A percentile compares a stretch with the other conserved stretches of the same genome.
phyloP scores from a whole-genome alignment of 2,113 vertebrate genomes.

The Pavo muticus region DNA sequence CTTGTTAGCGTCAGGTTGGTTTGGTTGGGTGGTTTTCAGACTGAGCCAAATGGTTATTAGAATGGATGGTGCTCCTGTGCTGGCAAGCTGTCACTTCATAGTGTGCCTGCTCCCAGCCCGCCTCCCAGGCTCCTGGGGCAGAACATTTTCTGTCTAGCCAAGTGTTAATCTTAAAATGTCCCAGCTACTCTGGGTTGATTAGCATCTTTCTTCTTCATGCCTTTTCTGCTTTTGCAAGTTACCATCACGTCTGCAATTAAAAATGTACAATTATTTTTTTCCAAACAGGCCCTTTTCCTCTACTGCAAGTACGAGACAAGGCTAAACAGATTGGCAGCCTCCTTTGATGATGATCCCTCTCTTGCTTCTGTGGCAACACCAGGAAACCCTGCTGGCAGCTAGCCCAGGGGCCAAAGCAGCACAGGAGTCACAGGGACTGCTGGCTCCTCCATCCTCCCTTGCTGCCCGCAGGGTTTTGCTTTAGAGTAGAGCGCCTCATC shows the following conservation, averaged over 20 bases:
- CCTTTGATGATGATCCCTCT: not conserved
- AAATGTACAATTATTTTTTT: not conserved
- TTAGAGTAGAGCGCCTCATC: not conserved
- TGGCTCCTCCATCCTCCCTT: not conserved
- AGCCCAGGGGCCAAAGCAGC: not conserved
- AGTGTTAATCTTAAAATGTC: conserved; percentile 38
- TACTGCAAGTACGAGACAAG: not conserved
- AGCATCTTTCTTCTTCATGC: conserved; percentile 16
- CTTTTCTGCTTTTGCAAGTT: not conserved
- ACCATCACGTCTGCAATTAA: conserved; percentile 4
- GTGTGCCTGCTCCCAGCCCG: not conserved
- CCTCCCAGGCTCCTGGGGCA: not conserved
- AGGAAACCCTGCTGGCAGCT: not conserved
- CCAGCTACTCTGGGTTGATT: conserved; percentile 43
- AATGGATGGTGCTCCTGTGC: conserved; percentile 65
- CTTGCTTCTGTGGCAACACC: not conserved
- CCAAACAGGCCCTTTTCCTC: not conserved
- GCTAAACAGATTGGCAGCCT: not conserved
- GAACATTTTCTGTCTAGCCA: conserved; percentile 44
- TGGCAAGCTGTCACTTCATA: conserved; percentile 66
- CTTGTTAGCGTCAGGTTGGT: conserved; percentile 66
- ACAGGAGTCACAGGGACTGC: not conserved
- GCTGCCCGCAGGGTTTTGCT: not conserved
- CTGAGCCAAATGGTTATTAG: conserved; percentile 72
- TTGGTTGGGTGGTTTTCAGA: conserved; percentile 70